These are phyloP conservation scores for Papilio aristodemus DNA, from an alignment of 1,140 invertebrate genomes.

Conservation along the genomic window DNA sequence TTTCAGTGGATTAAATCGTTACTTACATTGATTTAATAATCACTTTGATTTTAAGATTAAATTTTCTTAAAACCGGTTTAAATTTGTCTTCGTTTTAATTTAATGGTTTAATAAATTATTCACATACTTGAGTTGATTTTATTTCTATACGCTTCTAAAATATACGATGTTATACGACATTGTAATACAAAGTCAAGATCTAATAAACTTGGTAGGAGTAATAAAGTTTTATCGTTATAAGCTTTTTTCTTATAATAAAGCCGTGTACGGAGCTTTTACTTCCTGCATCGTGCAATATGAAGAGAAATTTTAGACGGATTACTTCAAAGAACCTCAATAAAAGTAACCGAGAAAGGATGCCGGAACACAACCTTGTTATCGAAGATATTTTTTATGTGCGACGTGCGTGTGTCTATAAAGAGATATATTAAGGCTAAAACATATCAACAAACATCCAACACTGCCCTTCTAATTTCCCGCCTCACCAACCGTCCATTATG, in stretches of 20 bases:
- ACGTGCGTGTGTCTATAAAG: not conserved
- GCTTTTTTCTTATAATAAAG: constrained; percentile 14
- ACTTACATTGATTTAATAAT: too few species aligned
- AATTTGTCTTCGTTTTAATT: too few species aligned
- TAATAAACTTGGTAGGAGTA: not conserved
- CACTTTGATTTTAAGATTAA: too few species aligned
- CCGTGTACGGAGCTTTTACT: not conserved
- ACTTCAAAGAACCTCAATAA: not conserved
- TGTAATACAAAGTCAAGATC: not conserved
- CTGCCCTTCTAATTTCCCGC: constrained; percentile 8
- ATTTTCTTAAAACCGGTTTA: too few species aligned
- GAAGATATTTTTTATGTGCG: not conserved
- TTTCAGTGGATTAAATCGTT: too few species aligned
- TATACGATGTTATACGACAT: not conserved
- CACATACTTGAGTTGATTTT: not conserved
- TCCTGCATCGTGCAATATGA: constrained; percentile 7
- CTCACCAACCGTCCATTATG: not conserved
- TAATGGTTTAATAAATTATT: too few species aligned
- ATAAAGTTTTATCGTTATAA: constrained; percentile 15
- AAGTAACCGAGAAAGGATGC: constrained; percentile 8
- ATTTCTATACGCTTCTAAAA: not conserved
- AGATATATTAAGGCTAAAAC: not conserved
- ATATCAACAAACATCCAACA: constrained; percentile 5
- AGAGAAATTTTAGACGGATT: constrained; percentile 7
- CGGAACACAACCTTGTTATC: not conserved